Conservation (phyloP, 1,140 invertebrate species). For the Chironomus striatipennis region DNA sequence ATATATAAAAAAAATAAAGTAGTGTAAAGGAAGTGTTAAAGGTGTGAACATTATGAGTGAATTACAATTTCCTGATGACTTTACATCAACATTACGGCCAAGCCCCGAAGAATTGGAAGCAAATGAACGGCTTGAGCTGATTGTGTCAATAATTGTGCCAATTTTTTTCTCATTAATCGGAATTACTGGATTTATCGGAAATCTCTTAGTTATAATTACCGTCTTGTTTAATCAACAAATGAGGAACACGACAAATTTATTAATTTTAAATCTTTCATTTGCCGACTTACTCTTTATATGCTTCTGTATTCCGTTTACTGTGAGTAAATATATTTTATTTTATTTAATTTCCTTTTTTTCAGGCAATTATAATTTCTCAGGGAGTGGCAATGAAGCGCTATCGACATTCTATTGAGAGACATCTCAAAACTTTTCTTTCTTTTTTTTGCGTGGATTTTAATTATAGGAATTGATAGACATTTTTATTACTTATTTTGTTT, state of each 20-base stretch:
- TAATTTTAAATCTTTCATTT: slow-evolving; percentile 79
- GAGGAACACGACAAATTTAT: slow-evolving; percentile 85
- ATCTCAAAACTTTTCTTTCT: no score
- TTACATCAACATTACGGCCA: background rate
- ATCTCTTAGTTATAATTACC: slow-evolving; percentile 74
- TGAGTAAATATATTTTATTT: slow-evolving; percentile 34
- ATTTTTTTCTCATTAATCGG: slow-evolving; percentile 82
- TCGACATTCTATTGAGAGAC: no score
- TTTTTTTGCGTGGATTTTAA: no score
- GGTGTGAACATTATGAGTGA: slow-evolving; percentile 12
- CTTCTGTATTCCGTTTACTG: slow-evolving; percentile 92
- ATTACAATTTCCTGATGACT: background rate
- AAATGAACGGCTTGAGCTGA: slow-evolving; percentile 25
- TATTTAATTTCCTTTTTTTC: no score
- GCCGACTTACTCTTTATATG: slow-evolving; percentile 90
- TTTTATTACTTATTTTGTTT: no score
- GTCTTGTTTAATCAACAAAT: slow-evolving; percentile 79
- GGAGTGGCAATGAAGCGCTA: no score
- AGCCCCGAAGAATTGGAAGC: background rate
- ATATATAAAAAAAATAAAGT: background rate
- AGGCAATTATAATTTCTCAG: no score
- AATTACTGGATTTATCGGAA: slow-evolving; percentile 79
- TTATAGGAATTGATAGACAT: no score
- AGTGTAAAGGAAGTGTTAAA: background rate
- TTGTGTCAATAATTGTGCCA: slow-evolving; percentile 64